A percentile compares a stretch with the other conserved stretches of the same genome.
Conservation (phyloP, 2,113 vertebrate genomes). For the Notothenia coriiceps region DNA sequence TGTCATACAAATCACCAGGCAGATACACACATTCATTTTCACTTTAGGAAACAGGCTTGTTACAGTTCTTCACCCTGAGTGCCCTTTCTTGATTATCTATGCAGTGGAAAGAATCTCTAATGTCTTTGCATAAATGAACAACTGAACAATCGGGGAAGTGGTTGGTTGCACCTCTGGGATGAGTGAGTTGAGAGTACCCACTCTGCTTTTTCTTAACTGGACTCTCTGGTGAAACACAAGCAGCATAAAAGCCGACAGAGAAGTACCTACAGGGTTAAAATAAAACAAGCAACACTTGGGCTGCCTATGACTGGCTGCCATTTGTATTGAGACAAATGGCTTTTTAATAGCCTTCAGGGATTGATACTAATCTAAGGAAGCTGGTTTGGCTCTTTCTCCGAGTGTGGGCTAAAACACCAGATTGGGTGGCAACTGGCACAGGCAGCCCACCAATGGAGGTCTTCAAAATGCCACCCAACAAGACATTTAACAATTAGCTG, state of each 20-base stretch:
- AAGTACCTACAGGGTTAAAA: conserved; percentile 72
- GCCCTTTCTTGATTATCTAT: background rate
- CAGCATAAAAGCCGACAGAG: conserved; percentile 17
- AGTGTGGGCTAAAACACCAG: conserved; percentile 66
- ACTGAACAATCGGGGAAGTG: background rate
- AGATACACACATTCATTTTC: too few relatives aligned
- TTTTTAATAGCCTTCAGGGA: conserved; percentile 81
- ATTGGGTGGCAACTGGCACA: conserved; percentile 57
- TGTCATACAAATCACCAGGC: too few relatives aligned
- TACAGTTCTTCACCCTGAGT: too few relatives aligned
- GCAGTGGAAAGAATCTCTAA: background rate
- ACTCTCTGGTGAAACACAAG: conserved; percentile 45
- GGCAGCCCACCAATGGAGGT: conserved; percentile 41
- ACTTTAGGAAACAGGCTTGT: too few relatives aligned
- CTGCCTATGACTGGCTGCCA: conserved; percentile 73
- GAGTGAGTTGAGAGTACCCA: background rate
- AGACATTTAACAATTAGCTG: background rate
- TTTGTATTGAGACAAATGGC: conserved; percentile 79
- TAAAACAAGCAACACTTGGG: conserved; percentile 72
- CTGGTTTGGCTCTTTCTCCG: conserved; percentile 63
- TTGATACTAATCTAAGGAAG: conserved; percentile 76
- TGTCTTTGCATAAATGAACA: background rate
- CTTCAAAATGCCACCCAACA: conserved; percentile 36
- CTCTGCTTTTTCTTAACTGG: conserved; percentile 6
- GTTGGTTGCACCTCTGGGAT: background rate